phyloP scores from a whole-genome alignment of 2,113 vertebrate species.

The Pelvicachromis taeniatus region DNA sequence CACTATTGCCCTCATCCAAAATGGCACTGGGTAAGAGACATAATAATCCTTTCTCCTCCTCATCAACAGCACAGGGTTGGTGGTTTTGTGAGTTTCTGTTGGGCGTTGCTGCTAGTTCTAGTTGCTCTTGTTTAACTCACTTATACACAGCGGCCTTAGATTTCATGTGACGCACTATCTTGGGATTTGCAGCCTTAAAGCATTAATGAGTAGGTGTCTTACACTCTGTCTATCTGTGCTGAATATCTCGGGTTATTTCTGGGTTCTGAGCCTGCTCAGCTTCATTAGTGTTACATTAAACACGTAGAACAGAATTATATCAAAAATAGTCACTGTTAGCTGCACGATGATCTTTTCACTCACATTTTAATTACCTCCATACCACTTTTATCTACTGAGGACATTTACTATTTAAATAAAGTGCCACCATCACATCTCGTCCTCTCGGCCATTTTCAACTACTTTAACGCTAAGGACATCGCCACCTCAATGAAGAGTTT shows the following conservation, averaged over 20 bases:
- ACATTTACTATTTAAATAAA: not conserved
- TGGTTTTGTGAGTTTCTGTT: conserved; percentile 44
- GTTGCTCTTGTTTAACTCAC: not conserved
- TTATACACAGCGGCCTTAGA: not conserved
- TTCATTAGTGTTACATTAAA: not conserved
- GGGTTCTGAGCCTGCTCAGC: not conserved
- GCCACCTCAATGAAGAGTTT: conserved; percentile 83
- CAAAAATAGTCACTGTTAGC: not conserved
- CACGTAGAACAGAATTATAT: not conserved
- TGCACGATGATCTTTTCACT: not conserved
- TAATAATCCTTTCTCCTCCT: conserved; percentile 29
- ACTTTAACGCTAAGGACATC: conserved; percentile 76
- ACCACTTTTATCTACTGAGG: not conserved
- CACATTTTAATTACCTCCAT: not conserved
- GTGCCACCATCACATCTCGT: not conserved
- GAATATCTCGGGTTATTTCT: not conserved
- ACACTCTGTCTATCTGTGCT: not conserved
- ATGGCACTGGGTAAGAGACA: conserved; percentile 64
- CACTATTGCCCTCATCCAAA: conserved; percentile 35
- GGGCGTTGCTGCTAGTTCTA: conserved; percentile 8
- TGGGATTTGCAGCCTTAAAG: not conserved
- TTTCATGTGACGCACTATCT: not conserved
- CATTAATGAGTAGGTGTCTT: not conserved
- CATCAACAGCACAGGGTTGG: conserved; percentile 42
- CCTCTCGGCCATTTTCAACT: too few species aligned